Evolutionary conservation across 1,140 invertebrate species (phyloP), one percentile per base, ranked within the genome.

Genomic region (Adoxophyes honmai): DNA sequence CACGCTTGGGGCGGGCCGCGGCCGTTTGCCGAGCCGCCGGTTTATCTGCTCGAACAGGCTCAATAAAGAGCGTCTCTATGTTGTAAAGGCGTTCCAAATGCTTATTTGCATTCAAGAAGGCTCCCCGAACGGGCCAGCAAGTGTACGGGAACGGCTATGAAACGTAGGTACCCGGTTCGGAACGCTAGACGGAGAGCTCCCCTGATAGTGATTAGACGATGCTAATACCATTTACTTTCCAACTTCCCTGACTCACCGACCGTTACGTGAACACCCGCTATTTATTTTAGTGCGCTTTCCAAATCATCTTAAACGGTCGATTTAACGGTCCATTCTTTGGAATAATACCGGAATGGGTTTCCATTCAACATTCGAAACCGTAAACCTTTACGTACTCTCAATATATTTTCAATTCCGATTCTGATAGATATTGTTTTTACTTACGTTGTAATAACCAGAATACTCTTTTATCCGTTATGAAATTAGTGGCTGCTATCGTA

Each of bases 161-260:
- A 72, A 66, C 62, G 70, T 65, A 64, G 64, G 66, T 64, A 59
- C 57, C 66, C 66, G 65, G 70, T 73, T 73, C 66, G 58, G 66
- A 70, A 60, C 68, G 66, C 69, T 70, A 85, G 80, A 86, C 75
- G 61, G 62, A 88, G 66, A 59, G 80, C 80, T 85, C 85, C 80
- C 82, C 62, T 72, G 85, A 66, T 75, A 81, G 82, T 81, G 77
- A 85, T 88, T 86, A 86, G 74, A 78, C 78, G 73, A 78, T 81
- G 79, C 85, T 88, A 86, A 88, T 88, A 85, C 77, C 81, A 83
- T 86, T 86, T 86, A 86, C 81, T 85, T 86, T 86, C 77, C 66
- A 80, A 84, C 79, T 83, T 88, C 71, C 78, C 75, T 77, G 81
- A 74, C 77, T 83, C 77, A 78, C 72, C 77, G 70, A 75, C 79